A percentile compares a stretch with the other conserved stretches of the same genome.
Evolutionary conservation across 2,888 invertebrate species (phyloP).

Genomic region (Sipha maydis): DNA sequence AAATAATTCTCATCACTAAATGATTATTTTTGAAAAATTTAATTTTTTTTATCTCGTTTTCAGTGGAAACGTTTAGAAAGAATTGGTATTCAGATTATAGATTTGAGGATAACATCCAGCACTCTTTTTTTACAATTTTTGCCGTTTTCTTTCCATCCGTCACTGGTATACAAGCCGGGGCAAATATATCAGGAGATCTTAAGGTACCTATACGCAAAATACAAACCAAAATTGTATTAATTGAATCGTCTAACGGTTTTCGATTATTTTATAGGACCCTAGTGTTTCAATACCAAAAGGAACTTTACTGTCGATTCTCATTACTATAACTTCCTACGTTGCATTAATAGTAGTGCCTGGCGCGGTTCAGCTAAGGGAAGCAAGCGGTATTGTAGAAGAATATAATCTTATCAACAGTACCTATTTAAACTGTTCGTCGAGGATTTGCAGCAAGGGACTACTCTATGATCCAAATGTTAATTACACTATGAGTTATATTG

Average conservation of each 20-base stretch:
- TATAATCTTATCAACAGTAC: slow-evolving; percentile 69
- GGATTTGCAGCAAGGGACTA: slow-evolving; percentile 80
- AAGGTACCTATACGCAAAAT: slow-evolving; percentile 72
- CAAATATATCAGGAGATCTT: slow-evolving; percentile 98
- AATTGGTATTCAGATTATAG: slow-evolving; percentile 80
- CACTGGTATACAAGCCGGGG: slow-evolving; percentile 95
- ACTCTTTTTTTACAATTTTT: slow-evolving; percentile 83
- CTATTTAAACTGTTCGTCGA: slow-evolving; percentile 69
- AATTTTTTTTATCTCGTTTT: slow-evolving; percentile 65
- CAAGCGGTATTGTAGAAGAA: slow-evolving; percentile 77
- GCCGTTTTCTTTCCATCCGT: slow-evolving; percentile 98
- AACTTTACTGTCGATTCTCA: slow-evolving; percentile 84
- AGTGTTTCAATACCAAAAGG: slow-evolving; percentile 93
- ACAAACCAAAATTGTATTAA: neutral
- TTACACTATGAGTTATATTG: neutral
- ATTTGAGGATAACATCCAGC: slow-evolving; percentile 74
- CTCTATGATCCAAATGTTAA: slow-evolving; percentile 85
- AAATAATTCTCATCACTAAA: slow-evolving; percentile 67
- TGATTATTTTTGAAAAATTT: neutral
- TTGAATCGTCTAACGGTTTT: neutral
- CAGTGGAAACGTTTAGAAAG: slow-evolving; percentile 75
- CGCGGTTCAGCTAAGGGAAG: slow-evolving; percentile 81
- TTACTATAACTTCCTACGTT: slow-evolving; percentile 89
- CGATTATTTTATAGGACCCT: slow-evolving; percentile 75
- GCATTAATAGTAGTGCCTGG: slow-evolving; percentile 85